Conservation (phyloP, 2,113 vertebrate species). For the Felis catus region DNA sequence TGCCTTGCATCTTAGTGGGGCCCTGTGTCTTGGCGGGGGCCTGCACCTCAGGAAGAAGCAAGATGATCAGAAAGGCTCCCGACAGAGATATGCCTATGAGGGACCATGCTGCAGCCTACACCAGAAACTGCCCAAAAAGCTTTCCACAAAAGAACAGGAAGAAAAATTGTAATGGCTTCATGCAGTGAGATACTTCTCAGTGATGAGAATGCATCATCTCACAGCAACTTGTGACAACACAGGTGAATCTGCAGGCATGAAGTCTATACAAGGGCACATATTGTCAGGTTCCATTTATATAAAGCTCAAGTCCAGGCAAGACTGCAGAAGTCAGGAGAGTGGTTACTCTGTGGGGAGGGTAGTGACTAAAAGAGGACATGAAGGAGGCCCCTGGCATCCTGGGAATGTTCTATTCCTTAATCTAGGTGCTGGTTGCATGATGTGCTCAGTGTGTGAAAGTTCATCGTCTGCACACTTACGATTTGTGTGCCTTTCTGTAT, state of each 20-base stretch:
- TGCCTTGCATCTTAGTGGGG: too few species aligned
- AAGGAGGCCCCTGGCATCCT: background rate
- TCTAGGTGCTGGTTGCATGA: background rate
- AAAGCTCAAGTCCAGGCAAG: background rate
- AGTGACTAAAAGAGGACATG: background rate
- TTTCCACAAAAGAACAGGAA: background rate
- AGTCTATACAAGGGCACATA: background rate
- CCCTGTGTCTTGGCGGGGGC: too few species aligned
- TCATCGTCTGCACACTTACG: background rate
- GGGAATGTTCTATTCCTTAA: background rate
- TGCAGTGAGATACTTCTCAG: background rate
- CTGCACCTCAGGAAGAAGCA: background rate
- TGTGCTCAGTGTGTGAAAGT: background rate
- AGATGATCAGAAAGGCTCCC: background rate
- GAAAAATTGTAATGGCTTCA: background rate
- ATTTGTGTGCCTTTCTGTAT: background rate
- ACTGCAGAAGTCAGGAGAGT: background rate
- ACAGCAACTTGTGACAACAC: background rate
- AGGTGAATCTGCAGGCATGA: background rate
- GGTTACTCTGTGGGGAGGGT: background rate
- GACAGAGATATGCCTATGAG: background rate
- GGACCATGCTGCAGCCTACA: background rate
- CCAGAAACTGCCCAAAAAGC: background rate
- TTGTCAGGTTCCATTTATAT: background rate
- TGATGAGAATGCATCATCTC: background rate